Evolutionary conservation across 2,888 invertebrate species (phyloP).

Genomic region (Drosophila nigricruria): DNA sequence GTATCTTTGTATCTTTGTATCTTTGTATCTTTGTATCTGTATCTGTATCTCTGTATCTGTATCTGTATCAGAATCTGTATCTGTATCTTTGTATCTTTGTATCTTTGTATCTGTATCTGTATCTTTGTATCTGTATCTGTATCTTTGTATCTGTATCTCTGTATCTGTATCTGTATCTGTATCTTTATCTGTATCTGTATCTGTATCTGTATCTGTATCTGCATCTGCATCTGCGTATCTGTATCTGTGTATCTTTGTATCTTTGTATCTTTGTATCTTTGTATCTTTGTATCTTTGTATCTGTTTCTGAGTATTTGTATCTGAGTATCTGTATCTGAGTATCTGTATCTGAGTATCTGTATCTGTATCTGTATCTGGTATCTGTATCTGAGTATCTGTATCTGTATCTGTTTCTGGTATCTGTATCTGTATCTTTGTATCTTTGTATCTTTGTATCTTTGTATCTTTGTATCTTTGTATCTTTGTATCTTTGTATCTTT

Average conservation of each 20-base stretch:
- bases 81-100: not conserved
- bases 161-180: not conserved
- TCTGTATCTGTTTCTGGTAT: not conserved
- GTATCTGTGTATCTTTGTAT: not conserved
- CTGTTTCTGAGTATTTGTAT: not conserved
- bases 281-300: not conserved
- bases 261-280: not conserved
- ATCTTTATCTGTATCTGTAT: not conserved
- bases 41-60: not conserved
- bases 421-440: not conserved
- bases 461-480: not conserved
- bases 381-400: not conserved
- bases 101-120: not conserved
- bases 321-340: not conserved
- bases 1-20: not conserved
- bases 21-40: no score
- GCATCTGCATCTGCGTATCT: not conserved
- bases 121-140: no score
- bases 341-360: no score
- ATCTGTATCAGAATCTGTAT: not conserved
- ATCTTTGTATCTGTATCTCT: no score
- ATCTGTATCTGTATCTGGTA: not conserved
- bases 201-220: no score
- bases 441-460: not conserved
- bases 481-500: not conserved